Conservation (phyloP, 2,113 vertebrate species). For the Phylloscopus whistleri region DNA sequence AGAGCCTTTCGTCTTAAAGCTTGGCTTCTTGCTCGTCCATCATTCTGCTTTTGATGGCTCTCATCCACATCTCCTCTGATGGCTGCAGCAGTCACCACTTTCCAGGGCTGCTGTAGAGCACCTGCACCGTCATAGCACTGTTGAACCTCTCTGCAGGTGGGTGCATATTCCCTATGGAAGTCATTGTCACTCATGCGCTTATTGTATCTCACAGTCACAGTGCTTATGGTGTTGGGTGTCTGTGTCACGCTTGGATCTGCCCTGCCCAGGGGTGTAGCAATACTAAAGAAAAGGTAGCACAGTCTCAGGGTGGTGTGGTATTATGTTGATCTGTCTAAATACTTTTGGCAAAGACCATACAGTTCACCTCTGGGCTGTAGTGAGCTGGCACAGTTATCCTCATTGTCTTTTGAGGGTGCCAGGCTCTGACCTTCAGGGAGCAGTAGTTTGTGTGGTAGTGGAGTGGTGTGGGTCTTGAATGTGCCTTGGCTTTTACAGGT, state of each 20-base stretch:
- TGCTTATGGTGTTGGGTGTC: neutral
- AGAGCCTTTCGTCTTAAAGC: neutral
- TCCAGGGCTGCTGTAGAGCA: neutral
- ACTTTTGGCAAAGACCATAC: neutral
- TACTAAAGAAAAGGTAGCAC: neutral
- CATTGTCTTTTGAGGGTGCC: neutral
- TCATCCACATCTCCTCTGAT: neutral
- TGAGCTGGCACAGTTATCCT: neutral
- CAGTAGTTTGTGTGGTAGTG: neutral
- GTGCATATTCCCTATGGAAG: neutral
- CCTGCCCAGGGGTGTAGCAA: neutral
- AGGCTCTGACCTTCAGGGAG: neutral
- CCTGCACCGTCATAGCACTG: neutral
- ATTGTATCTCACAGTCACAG: accelerated
- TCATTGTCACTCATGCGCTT: accelerated
- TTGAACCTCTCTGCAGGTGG: neutral
- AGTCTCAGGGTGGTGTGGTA: too few relatives aligned
- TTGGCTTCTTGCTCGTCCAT: neutral
- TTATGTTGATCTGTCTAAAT: neutral
- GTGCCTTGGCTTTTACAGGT: neutral
- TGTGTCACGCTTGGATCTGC: accelerated
- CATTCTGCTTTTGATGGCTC: neutral
- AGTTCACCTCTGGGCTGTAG: neutral
- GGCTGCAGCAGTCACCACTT: neutral
- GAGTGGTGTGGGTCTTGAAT: neutral